phyloP scores from a whole-genome alignment of 2,888 invertebrate genomes.

The Cybosia mesomella region DNA sequence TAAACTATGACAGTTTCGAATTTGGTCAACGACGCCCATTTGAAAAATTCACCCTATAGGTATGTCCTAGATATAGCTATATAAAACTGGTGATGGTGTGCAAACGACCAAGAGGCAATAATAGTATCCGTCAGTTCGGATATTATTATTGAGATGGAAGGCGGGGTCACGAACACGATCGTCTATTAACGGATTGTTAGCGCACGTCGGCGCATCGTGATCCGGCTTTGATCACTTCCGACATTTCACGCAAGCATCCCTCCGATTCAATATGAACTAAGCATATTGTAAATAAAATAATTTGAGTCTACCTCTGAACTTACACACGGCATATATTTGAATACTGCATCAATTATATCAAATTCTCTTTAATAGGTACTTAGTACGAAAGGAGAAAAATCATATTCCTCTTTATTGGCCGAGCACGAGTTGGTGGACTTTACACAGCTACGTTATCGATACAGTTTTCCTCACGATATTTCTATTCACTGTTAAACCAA shows the following conservation, averaged over 20 bases:
- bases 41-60: too few species aligned
- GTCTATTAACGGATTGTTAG: slow-evolving; percentile 82
- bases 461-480: not conserved
- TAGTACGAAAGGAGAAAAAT: not conserved
- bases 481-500: not conserved
- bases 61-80: too few species aligned
- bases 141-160: slow-evolving; percentile 71
- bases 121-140: slow-evolving; percentile 54
- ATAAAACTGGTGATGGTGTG: slow-evolving; percentile 39
- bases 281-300: slow-evolving; percentile 42
- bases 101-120: slow-evolving; percentile 50
- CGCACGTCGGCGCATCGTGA: slow-evolving; percentile 79
- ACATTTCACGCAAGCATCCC: slow-evolving; percentile 57
- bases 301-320: slow-evolving; percentile 37
- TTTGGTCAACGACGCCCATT: too few species aligned
- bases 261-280: slow-evolving; percentile 55
- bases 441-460: not conserved
- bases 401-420: not conserved
- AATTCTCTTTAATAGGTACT: not conserved
- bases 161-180: slow-evolving; percentile 79
- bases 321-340: not conserved
- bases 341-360: not conserved
- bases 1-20: too few species aligned
- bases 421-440: too few species aligned
- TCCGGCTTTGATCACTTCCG: slow-evolving; percentile 79